phyloP scores from a whole-genome alignment of 2,888 invertebrate genomes.

The Achlya flavicornis region DNA sequence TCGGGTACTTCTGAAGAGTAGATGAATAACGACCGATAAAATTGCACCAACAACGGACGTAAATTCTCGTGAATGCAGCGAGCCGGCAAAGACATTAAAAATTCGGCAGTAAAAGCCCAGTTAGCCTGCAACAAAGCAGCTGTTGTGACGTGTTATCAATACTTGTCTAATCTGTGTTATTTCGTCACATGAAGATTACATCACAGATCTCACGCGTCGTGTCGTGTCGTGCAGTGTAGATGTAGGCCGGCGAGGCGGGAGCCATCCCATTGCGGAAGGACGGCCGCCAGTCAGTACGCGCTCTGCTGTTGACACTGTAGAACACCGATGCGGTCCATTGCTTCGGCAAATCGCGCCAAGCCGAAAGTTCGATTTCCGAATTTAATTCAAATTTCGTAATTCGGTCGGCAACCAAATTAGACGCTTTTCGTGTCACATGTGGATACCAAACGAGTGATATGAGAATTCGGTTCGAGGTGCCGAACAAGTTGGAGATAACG shows the following conservation, averaged over 20 bases:
- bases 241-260: slow-evolving; percentile 81
- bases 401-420: slow-evolving; percentile 40
- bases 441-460: slow-evolving; percentile 63
- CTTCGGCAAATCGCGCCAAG: slow-evolving; percentile 44
- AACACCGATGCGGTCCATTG: slow-evolving; percentile 67
- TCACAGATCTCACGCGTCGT: slow-evolving; percentile 60
- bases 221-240: slow-evolving; percentile 44
- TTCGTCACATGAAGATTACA: slow-evolving; percentile 76
- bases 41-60: not conserved
- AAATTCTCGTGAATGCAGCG: slow-evolving; percentile 10
- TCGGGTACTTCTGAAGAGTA: not conserved
- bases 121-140: slow-evolving; percentile 28
- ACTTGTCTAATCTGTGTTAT: slow-evolving; percentile 56
- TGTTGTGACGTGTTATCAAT: slow-evolving; percentile 60
- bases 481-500: slow-evolving; percentile 80
- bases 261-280: slow-evolving; percentile 77
- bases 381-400: slow-evolving; percentile 35
- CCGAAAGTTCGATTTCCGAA: slow-evolving; percentile 39
- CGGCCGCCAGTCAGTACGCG: slow-evolving; percentile 62
- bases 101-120: slow-evolving; percentile 10
- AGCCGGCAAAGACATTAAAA: slow-evolving; percentile 14
- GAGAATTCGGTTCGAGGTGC: slow-evolving; percentile 80
- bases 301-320: slow-evolving; percentile 65
- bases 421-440: slow-evolving; percentile 47
- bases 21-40: not conserved